Evolutionary conservation across 1,140 invertebrate genomes (phyloP).

Genomic region (Drosophila burlai): DNA sequence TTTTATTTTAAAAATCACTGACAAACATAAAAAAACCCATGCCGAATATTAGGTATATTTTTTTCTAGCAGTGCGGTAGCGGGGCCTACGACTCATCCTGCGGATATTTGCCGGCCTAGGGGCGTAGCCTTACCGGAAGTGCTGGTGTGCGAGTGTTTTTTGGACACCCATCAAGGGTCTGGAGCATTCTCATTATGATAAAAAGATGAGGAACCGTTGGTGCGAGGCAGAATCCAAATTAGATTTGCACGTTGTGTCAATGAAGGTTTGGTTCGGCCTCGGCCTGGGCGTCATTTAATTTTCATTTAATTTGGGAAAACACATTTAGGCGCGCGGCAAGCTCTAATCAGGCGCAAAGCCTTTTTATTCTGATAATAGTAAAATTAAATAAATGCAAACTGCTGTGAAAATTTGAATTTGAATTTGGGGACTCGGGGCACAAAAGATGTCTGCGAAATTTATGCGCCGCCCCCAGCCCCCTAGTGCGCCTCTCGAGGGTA

Average conservation of each 20-base stretch:
- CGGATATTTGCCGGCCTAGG: slow-evolving; percentile 66
- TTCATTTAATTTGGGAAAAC: slow-evolving; percentile 69
- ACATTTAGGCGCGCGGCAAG: slow-evolving; percentile 40
- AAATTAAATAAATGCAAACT: slow-evolving; percentile 82
- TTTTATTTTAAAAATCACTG: not conserved
- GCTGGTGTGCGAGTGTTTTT: slow-evolving; percentile 13
- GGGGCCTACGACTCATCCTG: slow-evolving; percentile 61
- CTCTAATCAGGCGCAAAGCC: slow-evolving; percentile 81
- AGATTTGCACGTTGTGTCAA: slow-evolving; percentile 60
- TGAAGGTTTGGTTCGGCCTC: slow-evolving; percentile 32
- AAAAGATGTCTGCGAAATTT: slow-evolving; percentile 73
- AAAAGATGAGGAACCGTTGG: slow-evolving; percentile 48
- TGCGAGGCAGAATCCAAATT: slow-evolving; percentile 53
- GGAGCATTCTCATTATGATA: slow-evolving; percentile 54
- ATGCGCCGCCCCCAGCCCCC: slow-evolving; percentile 36
- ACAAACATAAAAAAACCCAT: not conserved
- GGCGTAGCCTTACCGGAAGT: slow-evolving; percentile 30
- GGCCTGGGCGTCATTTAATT: slow-evolving; percentile 50
- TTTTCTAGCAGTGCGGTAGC: slow-evolving; percentile 10
- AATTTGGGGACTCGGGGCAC: slow-evolving; percentile 35
- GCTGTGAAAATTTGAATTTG: slow-evolving; percentile 68
- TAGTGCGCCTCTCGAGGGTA: slow-evolving; percentile 47
- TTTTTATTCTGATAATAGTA: slow-evolving; percentile 80
- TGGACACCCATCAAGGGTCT: slow-evolving; percentile 52
- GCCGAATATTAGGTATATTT: not conserved